These are phyloP conservation scores for Lepus europaeus DNA, from an alignment of 2,113 vertebrate species.

Conservation along the genomic window DNA sequence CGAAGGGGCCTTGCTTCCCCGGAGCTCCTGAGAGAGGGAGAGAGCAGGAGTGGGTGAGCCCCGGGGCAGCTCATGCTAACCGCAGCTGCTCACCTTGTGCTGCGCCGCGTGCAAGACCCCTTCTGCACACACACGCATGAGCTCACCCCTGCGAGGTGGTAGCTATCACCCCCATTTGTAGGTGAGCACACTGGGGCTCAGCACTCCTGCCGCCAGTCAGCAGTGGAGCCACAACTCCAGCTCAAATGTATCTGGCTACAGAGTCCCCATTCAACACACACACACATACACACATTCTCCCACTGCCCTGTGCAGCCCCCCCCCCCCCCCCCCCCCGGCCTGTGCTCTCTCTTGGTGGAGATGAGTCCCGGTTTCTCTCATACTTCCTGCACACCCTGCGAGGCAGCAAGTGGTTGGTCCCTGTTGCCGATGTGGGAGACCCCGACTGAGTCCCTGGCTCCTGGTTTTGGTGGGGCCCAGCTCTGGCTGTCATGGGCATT, in stretches of 20 bases:
- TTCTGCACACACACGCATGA: neutral
- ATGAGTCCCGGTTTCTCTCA: too few species aligned
- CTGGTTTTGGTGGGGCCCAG: too few species aligned
- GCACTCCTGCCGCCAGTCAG: neutral
- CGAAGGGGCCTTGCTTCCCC: conserved; percentile 83
- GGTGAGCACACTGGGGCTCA: neutral
- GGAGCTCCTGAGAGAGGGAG: conserved; percentile 82
- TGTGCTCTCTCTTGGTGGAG: neutral
- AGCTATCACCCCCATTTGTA: neutral
- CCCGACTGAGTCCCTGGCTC: too few species aligned
- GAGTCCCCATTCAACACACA: neutral
- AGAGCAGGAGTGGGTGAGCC: neutral
- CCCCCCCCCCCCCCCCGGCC: neutral
- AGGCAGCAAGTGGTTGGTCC: too few species aligned
- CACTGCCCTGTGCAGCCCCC: neutral
- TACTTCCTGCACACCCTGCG: too few species aligned
- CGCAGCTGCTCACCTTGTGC: neutral
- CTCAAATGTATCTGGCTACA: neutral
- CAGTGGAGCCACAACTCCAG: neutral
- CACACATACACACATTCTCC: neutral
- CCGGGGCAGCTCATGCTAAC: neutral
- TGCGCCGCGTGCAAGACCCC: neutral
- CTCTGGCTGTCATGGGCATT: too few species aligned
- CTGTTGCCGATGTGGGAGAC: too few species aligned
- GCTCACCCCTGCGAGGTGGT: neutral